Base-by-base conservation (phyloP, 1,140 invertebrate genomes). In the Andricus grossulariae region DNA sequence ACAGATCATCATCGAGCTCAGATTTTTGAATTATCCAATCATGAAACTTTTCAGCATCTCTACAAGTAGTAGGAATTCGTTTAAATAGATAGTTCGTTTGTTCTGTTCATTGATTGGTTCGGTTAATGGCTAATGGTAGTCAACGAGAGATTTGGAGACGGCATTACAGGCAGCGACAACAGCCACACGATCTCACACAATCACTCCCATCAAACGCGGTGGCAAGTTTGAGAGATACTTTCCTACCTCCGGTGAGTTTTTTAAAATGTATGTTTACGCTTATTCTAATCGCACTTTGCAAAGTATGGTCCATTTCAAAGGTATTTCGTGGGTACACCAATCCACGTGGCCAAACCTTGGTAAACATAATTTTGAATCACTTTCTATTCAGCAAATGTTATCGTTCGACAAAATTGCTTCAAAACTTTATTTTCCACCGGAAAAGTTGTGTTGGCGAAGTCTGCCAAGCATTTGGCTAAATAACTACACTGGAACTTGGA, bases 191-290 rank as follows among this genome's bases (percentile, higher is more conserved):
- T 94, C 94, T 83, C 94, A 95, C 91, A 93, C 94, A 85, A 94
- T 95, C 89, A 93, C 93, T 83, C 93, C 95, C 74, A 92, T 97
- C 88, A 96, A 95, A 93, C 93, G 95, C 90, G 92, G 92, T 87
- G 94, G 94, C 90, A 92, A 93, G 88, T 94, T 95, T 91, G 93
- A 94, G 90, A 94, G 94, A 93, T 96, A 95, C 92, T 96, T 94
- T 92, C 94, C 94, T 83, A 95, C 95, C 85, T 93, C 95, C 94
- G 96, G 96, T 96, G 93, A 93, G 93, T 92, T 88, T 80, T 85
- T 82, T 55, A 82, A 87, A 89, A 86, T 88, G 90, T 89, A 85
- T 90, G 84, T 90, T 89, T 86, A 88, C 86, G 85, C 85, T 85
- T 18, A 83, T 57, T 66, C 50, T 66, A 66, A 66, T 66, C 21